These are phyloP conservation scores for Decapterus maruadsi DNA, from an alignment of 2,797 vertebrate genomes.

Conservation along the genomic window DNA sequence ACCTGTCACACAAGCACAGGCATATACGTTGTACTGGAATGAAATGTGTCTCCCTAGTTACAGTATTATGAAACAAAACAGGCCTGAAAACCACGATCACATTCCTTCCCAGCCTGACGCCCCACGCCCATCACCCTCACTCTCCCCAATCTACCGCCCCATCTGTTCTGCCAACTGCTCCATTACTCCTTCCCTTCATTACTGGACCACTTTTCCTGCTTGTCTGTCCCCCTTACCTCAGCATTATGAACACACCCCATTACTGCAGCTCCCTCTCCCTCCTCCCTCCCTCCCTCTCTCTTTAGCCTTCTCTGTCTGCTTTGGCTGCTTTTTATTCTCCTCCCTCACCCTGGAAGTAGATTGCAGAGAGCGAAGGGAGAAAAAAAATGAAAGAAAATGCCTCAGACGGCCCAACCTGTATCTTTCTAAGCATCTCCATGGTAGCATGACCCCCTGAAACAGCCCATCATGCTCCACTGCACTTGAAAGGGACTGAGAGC, in stretches of 20 bases:
- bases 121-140: conserved; percentile 64
- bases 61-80: conserved; percentile 81
- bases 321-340: conserved; percentile 60
- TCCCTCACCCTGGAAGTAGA: conserved; percentile 68
- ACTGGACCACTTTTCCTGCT: conserved; percentile 62
- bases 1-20: conserved; percentile 70
- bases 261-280: conserved; percentile 29
- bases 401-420: conserved; percentile 72
- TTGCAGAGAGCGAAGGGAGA: conserved; percentile 21
- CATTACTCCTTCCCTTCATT: conserved; percentile 64
- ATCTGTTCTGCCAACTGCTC: conserved; percentile 69
- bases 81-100: conserved; percentile 67
- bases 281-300: conserved; percentile 8
- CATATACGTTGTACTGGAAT: conserved; percentile 69
- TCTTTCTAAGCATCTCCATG: conserved; percentile 79
- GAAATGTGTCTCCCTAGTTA: conserved; percentile 78
- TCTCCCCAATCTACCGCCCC: conserved; percentile 48
- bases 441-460: conserved; percentile 76
- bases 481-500: conserved; percentile 73
- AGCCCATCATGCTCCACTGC: conserved; percentile 76
- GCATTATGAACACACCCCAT: conserved; percentile 54
- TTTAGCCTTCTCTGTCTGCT: conserved; percentile 51
- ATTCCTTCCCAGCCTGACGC: conserved; percentile 75
- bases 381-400: conserved; percentile 71
- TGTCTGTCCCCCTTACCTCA: conserved; percentile 55